Conservation (phyloP, 1,140 invertebrate species). For the Medauroidea extradentata region DNA sequence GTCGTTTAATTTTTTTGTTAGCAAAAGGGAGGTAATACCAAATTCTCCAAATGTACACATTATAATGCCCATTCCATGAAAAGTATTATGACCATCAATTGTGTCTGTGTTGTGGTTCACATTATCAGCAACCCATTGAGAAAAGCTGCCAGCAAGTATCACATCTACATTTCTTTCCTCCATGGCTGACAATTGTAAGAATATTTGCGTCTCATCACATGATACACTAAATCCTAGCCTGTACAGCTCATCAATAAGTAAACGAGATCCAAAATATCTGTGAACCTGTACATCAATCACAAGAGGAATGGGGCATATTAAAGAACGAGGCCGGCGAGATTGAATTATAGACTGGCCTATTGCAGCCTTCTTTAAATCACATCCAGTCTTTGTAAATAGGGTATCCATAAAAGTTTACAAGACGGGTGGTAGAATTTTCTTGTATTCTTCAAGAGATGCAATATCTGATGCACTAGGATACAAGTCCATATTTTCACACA, state of each 20-base stretch:
- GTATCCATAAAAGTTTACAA: no score
- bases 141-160: constrained; percentile 13
- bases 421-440: no score
- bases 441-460: no score
- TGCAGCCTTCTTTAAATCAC: no score
- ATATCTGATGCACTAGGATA: no score
- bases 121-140: constrained; percentile 41
- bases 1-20: not conserved
- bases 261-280: constrained; percentile 26
- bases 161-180: not conserved
- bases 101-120: constrained; percentile 10
- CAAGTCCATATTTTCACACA: no score
- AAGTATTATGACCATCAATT: constrained; percentile 38
- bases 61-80: constrained; percentile 42
- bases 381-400: no score
- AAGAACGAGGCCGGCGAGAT: constrained; percentile 31
- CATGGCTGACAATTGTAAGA: constrained; percentile 28
- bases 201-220: constrained; percentile 26
- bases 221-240: constrained; percentile 29
- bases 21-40: not conserved
- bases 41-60: not conserved
- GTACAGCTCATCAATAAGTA: constrained; percentile 21
- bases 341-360: no score
- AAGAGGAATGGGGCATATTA: constrained; percentile 28
- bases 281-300: constrained; percentile 21